These are phyloP conservation scores for Ectemnius cavifrons DNA, from an alignment of 2,888 invertebrate genomes.

Conservation along the genomic window DNA sequence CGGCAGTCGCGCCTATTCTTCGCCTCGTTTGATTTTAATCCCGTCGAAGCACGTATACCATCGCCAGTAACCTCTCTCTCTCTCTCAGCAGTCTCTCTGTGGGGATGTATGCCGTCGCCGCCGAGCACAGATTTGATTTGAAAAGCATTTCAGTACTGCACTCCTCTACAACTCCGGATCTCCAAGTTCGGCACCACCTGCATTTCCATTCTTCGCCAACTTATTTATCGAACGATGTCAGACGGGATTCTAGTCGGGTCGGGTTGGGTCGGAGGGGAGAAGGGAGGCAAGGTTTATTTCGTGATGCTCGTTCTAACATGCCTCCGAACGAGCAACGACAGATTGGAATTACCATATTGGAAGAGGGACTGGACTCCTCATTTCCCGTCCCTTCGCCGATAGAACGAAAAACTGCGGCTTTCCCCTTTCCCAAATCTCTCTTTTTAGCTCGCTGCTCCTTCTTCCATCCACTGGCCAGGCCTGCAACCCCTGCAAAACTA, in stretches of 20 bases:
- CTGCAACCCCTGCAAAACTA: constrained; percentile 24
- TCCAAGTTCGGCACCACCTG: not conserved
- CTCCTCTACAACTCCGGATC: not conserved
- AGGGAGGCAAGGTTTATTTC: constrained; percentile 33
- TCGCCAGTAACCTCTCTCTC: not conserved
- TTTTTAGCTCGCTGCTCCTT: constrained; percentile 34
- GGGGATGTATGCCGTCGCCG: not conserved
- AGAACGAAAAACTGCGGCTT: constrained; percentile 22
- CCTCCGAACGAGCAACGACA: constrained; percentile 62
- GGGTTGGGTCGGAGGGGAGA: constrained; percentile 2
- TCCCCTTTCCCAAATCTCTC: constrained; percentile 45
- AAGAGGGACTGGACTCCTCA: constrained; percentile 65
- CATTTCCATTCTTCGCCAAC: not conserved
- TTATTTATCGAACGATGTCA: not conserved
- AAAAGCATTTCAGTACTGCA: not conserved
- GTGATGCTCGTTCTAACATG: constrained; percentile 25
- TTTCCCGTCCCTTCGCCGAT: constrained; percentile 63
- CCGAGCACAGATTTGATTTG: not conserved
- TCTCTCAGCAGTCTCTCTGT: constrained; percentile 9
- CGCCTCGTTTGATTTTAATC: constrained; percentile 31
- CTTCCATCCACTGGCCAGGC: constrained; percentile 11
- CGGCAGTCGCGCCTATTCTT: constrained; percentile 38
- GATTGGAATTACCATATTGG: constrained; percentile 74
- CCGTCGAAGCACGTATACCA: not conserved
- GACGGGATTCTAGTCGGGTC: not conserved